Conservation (phyloP, 2,797 vertebrate species). For the Chanos chanos region DNA sequence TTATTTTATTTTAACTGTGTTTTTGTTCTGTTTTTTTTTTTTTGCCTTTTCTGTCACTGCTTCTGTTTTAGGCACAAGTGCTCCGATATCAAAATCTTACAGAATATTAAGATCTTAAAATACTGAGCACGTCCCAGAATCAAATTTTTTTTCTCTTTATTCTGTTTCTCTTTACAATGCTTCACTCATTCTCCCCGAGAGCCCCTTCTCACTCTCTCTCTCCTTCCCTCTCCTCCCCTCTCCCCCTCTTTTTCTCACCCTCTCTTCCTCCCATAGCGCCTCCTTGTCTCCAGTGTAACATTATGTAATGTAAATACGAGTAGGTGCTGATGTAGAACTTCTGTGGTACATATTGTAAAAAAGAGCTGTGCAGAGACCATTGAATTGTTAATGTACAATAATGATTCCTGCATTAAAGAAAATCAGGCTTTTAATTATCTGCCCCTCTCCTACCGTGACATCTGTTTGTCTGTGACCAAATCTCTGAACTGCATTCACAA, state of each 20-base stretch:
- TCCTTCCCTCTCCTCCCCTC: not conserved
- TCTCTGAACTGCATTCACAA: no score
- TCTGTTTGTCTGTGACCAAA: no score
- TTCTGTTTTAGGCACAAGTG: slow-evolving; percentile 38
- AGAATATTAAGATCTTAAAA: slow-evolving; percentile 22
- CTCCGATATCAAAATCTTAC: slow-evolving; percentile 24
- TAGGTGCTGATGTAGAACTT: slow-evolving; percentile 73
- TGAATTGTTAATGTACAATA: slow-evolving; percentile 73
- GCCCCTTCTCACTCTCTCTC: not conserved
- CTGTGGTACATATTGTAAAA: slow-evolving; percentile 81
- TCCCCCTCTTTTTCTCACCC: not conserved
- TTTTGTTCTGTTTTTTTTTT: slow-evolving; percentile 15
- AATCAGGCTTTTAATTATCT: slow-evolving; percentile 50
- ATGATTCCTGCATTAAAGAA: slow-evolving; percentile 76
- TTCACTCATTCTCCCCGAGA: not conserved
- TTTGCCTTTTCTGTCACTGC: slow-evolving; percentile 28
- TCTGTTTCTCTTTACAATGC: slow-evolving; percentile 6
- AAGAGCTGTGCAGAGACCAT: slow-evolving; percentile 63
- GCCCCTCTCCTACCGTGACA: not conserved
- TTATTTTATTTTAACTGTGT: no score
- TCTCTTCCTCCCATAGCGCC: slow-evolving; percentile 31
- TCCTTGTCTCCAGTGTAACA: slow-evolving; percentile 56
- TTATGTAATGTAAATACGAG: slow-evolving; percentile 78
- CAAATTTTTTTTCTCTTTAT: no score
- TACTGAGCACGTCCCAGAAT: slow-evolving; percentile 21